phyloP scores from a whole-genome alignment of 2,113 vertebrate genomes.

The Heterotis niloticus region DNA sequence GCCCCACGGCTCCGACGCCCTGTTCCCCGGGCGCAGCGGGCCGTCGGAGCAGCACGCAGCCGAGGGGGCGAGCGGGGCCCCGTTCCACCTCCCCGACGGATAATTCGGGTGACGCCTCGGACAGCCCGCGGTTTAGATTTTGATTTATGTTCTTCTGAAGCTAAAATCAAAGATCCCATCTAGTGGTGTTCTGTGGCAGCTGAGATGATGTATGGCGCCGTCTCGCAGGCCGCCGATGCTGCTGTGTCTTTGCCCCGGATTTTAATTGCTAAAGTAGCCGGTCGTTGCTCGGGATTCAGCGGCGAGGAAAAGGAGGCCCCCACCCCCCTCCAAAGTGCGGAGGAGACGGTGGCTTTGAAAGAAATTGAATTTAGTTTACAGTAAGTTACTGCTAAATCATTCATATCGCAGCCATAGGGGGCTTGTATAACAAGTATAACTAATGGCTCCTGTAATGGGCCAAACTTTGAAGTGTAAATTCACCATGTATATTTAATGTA shows the following conservation, averaged over 20 bases:
- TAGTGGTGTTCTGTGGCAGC: constrained; percentile 99
- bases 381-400: constrained; percentile 85
- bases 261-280: constrained; percentile 99
- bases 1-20: constrained; percentile 74
- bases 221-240: constrained; percentile 96
- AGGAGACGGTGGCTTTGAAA: constrained; percentile 77
- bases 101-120: constrained; percentile 98
- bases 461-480: constrained; percentile 80
- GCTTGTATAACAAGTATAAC: constrained; percentile 72
- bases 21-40: neutral
- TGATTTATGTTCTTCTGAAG: constrained; percentile 99
- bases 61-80: constrained; percentile 69
- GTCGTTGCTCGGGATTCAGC: constrained; percentile 99
- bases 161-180: constrained; percentile 99
- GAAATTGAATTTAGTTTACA: constrained; percentile 74
- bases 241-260: constrained; percentile 99
- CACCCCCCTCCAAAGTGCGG: constrained; percentile 52
- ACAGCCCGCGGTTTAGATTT: constrained; percentile 99
- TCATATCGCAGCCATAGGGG: constrained; percentile 72
- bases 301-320: constrained; percentile 59
- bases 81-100: constrained; percentile 92
- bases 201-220: constrained; percentile 99
- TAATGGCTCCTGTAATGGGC: constrained; percentile 79
- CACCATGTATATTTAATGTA: constrained; percentile 83
- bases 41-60: constrained; percentile 62